phyloP scores from a whole-genome alignment of 2,888 invertebrate species.

The Calameuta pallipes region DNA sequence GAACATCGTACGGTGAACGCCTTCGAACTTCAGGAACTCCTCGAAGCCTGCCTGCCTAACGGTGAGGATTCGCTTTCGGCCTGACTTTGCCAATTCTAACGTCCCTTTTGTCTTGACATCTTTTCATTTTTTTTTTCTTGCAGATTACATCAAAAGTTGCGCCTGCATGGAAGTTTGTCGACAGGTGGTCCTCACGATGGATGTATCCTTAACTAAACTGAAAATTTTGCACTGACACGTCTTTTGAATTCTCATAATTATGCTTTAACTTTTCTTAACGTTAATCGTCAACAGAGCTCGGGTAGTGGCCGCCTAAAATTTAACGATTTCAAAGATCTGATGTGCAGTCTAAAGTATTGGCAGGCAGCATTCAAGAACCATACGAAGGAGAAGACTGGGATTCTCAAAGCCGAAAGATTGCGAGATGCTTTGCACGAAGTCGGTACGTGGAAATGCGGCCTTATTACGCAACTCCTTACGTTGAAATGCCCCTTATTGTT shows the following conservation, averaged over 20 bases:
- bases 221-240: neutral
- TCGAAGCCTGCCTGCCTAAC: constrained; percentile 92
- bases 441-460: constrained; percentile 66
- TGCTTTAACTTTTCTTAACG: neutral
- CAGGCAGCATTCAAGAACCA: constrained; percentile 91
- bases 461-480: neutral
- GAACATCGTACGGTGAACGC: constrained; percentile 91
- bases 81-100: neutral
- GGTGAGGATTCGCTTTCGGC: constrained; percentile 60
- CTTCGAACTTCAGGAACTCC: constrained; percentile 88
- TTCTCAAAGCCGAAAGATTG: constrained; percentile 86
- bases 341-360: constrained; percentile 92
- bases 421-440: constrained; percentile 87
- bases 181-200: constrained; percentile 88
- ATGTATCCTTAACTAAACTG: constrained; percentile 74
- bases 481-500: constrained; percentile 9
- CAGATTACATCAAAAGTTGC: constrained; percentile 93
- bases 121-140: constrained; percentile 35
- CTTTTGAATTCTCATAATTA: neutral
- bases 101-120: neutral
- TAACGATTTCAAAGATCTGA: constrained; percentile 88
- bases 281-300: constrained; percentile 69
- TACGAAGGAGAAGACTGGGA: constrained; percentile 90
- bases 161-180: constrained; percentile 92
- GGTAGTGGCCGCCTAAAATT: constrained; percentile 86